Evolutionary conservation across 2,113 vertebrate species (phyloP).

Genomic region (Orycteropus afer): DNA sequence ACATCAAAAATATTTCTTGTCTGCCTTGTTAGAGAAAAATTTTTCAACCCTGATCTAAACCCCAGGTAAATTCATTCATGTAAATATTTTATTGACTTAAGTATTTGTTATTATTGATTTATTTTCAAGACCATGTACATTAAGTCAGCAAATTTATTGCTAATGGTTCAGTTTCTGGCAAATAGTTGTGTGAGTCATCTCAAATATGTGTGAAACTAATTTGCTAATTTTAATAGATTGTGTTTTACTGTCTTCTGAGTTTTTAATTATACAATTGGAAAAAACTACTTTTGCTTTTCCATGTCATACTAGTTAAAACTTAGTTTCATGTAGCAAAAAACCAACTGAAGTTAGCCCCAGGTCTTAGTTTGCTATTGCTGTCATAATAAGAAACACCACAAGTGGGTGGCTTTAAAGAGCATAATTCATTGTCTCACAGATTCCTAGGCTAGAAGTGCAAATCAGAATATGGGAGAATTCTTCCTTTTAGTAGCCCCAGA

Average conservation of each 20-base stretch:
- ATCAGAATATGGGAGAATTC: not conserved
- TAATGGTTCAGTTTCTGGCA: slow-evolving; percentile 82
- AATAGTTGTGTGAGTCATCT: slow-evolving; percentile 81
- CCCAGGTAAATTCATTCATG: slow-evolving; percentile 79
- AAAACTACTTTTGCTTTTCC: not conserved
- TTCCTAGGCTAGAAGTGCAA: not conserved
- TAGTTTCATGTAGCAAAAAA: not conserved
- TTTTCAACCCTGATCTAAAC: slow-evolving; percentile 33
- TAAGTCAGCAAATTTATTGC: slow-evolving; percentile 82
- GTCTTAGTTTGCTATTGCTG: not conserved
- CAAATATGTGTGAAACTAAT: slow-evolving; percentile 81
- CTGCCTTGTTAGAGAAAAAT: not conserved
- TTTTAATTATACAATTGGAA: slow-evolving; percentile 75
- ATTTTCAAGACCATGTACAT: slow-evolving; percentile 82
- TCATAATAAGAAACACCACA: not conserved
- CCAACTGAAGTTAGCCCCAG: not conserved
- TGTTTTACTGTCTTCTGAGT: slow-evolving; percentile 76
- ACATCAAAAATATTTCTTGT: not conserved
- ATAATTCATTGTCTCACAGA: not conserved
- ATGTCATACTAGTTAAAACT: not conserved
- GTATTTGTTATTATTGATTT: slow-evolving; percentile 64
- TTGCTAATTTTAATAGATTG: slow-evolving; percentile 78
- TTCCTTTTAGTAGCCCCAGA: not conserved
- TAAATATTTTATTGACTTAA: slow-evolving; percentile 73
- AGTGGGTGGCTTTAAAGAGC: not conserved